Conservation (phyloP, 2,797 vertebrate genomes). For the Halcyon smyrnensis region DNA sequence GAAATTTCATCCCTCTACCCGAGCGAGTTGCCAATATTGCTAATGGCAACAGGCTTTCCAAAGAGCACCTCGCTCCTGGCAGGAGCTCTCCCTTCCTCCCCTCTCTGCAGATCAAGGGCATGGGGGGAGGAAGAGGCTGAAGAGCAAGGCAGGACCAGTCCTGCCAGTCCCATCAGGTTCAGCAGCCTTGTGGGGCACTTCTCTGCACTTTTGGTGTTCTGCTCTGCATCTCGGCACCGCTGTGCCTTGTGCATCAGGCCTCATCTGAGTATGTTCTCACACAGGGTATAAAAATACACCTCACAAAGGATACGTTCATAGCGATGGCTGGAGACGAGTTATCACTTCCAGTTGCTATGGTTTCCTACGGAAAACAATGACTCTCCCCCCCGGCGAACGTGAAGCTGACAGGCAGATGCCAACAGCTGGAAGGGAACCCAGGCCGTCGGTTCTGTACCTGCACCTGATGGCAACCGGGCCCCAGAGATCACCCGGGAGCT, state of each 20-base stretch:
- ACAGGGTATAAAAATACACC: not conserved
- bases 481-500: not conserved
- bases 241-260: not conserved
- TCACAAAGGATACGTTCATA: not conserved
- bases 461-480: not conserved
- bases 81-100: not conserved
- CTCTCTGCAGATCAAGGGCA: not conserved
- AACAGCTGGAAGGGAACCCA: not conserved
- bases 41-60: not conserved
- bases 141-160: not conserved
- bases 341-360: not conserved
- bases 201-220: not conserved
- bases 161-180: not conserved
- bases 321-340: not conserved
- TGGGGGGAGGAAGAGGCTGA: rapidly evolving
- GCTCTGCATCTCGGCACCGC: not conserved
- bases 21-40: not conserved
- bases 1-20: not conserved
- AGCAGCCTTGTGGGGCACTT: rapidly evolving
- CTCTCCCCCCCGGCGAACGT: not conserved
- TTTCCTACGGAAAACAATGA: not conserved
- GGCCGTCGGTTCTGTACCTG: not conserved
- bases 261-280: not conserved
- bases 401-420: not conserved
- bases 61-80: not conserved